Conservation (phyloP, 2,888 invertebrate genomes). For the Oxyteleia sp. region DNA sequence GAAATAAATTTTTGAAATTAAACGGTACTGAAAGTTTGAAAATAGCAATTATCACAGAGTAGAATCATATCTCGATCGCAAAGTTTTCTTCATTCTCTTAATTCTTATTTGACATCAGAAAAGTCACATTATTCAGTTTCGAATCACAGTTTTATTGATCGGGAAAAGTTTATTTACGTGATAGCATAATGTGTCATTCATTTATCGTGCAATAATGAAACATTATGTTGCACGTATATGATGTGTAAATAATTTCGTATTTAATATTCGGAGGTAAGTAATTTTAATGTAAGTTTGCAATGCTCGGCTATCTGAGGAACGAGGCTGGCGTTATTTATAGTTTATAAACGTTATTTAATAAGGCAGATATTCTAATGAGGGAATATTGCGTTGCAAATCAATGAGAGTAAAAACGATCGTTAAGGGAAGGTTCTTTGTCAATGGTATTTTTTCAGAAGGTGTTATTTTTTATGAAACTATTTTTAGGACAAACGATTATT, state of each 20-base stretch:
- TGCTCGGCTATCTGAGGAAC: not conserved
- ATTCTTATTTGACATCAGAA: not conserved
- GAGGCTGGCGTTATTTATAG: not conserved
- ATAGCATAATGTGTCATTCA: not conserved
- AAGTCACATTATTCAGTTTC: not conserved
- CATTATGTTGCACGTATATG: not conserved
- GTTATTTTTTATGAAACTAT: no score
- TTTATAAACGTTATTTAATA: not conserved
- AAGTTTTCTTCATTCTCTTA: not conserved
- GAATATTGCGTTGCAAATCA: not conserved
- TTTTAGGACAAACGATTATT: no score
- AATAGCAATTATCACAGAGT: not conserved
- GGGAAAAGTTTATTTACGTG: not conserved
- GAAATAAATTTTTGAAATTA: constrained; percentile 12
- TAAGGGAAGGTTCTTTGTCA: no score
- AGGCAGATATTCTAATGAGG: not conserved
- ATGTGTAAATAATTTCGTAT: not conserved
- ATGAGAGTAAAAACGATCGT: no score
- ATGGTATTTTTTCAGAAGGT: no score
- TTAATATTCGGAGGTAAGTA: not conserved
- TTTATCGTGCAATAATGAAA: not conserved
- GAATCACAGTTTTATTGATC: not conserved
- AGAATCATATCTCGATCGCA: not conserved
- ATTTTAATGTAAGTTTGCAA: not conserved
- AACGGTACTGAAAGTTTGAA: constrained; percentile 2